Evolutionary conservation across 2,888 invertebrate species (phyloP).

Genomic region (Cremastinae sp.): DNA sequence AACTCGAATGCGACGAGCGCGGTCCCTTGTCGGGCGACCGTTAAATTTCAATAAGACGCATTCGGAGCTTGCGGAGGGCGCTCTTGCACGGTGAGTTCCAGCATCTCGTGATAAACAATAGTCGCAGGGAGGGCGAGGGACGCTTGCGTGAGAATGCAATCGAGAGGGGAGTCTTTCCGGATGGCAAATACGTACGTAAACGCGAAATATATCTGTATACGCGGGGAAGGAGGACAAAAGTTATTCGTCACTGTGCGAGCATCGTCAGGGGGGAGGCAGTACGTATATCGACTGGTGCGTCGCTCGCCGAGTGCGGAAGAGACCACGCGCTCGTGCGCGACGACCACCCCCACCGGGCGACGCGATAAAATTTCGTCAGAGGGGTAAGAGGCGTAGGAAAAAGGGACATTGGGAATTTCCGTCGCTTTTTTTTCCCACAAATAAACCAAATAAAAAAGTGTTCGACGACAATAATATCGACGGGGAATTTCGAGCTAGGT

Average conservation of each 20-base stretch:
- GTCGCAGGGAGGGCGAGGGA: too few relatives aligned
- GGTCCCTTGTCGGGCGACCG: too few relatives aligned
- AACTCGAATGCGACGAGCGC: too few relatives aligned
- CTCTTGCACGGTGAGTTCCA: too few relatives aligned
- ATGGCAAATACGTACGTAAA: too few relatives aligned
- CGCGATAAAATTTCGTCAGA: slow-evolving; percentile 25
- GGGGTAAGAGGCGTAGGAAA: slow-evolving; percentile 14
- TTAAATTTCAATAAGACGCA: too few relatives aligned
- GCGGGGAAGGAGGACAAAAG: slow-evolving; percentile 31
- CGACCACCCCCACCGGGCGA: slow-evolving; percentile 3
- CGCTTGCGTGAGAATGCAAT: too few relatives aligned
- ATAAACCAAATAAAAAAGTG: too few relatives aligned
- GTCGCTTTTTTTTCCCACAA: not conserved
- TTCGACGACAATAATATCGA: too few relatives aligned
- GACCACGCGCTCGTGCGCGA: slow-evolving; percentile 69
- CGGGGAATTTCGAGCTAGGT: not conserved
- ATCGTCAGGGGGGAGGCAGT: slow-evolving; percentile 30
- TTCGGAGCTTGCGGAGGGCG: too few relatives aligned
- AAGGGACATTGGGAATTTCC: slow-evolving; percentile 8
- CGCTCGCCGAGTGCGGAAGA: slow-evolving; percentile 21
- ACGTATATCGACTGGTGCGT: slow-evolving; percentile 60
- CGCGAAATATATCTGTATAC: slow-evolving; percentile 20
- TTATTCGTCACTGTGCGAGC: slow-evolving; percentile 23
- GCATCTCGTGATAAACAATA: too few relatives aligned
- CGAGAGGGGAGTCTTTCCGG: too few relatives aligned